These are phyloP conservation scores for Danio choprae DNA, from an alignment of 2,797 vertebrate species.

Conservation along the genomic window DNA sequence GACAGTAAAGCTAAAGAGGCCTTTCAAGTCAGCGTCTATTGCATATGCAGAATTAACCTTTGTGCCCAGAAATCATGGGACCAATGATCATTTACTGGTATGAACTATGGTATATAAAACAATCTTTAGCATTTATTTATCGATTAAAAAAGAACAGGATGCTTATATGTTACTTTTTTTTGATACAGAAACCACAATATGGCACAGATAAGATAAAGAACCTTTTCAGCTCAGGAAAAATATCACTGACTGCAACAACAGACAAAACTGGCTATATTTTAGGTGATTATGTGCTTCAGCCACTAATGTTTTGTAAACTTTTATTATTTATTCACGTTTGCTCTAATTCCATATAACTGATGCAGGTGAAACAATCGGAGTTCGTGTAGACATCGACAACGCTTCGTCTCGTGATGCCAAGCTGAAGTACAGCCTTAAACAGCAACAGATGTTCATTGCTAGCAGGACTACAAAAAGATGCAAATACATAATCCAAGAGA, in stretches of 20 bases:
- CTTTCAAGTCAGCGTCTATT: slow-evolving; percentile 86
- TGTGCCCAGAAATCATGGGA: slow-evolving; percentile 84
- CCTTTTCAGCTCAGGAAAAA: slow-evolving; percentile 90
- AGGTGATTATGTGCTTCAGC: slow-evolving; percentile 79
- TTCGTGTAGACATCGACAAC: slow-evolving; percentile 89
- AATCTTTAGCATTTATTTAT: too few relatives aligned
- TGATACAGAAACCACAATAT: slow-evolving; percentile 83
- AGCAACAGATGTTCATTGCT: slow-evolving; percentile 81
- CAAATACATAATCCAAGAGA: slow-evolving; percentile 77
- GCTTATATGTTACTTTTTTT: slow-evolving; percentile 51
- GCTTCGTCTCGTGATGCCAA: slow-evolving; percentile 85
- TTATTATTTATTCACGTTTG: slow-evolving; percentile 22
- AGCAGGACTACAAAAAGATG: slow-evolving; percentile 77
- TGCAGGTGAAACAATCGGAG: slow-evolving; percentile 87
- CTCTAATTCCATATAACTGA: slow-evolving; percentile 17
- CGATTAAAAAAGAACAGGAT: too few relatives aligned
- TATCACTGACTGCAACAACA: slow-evolving; percentile 87
- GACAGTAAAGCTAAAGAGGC: slow-evolving; percentile 88
- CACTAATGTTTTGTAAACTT: not conserved
- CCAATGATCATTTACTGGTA: slow-evolving; percentile 85
- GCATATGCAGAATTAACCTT: slow-evolving; percentile 85
- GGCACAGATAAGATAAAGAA: slow-evolving; percentile 89
- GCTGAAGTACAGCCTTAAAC: slow-evolving; percentile 86
- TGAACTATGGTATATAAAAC: too few relatives aligned
- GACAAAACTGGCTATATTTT: slow-evolving; percentile 86